Evolutionary conservation across 1,140 invertebrate species (phyloP).

Genomic region (Drosophila biarmipes): DNA sequence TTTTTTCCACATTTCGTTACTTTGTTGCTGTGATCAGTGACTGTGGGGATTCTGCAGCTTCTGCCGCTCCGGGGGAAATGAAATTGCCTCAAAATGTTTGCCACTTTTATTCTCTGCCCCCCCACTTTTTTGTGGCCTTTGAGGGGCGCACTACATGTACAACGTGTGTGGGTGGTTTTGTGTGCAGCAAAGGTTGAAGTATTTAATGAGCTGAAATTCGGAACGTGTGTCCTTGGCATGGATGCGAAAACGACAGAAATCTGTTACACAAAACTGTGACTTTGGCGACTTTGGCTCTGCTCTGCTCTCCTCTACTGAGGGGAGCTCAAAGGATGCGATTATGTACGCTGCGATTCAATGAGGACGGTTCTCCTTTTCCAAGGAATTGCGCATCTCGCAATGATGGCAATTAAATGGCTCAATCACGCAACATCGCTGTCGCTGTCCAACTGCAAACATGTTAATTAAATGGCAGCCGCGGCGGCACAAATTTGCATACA

Average conservation of each 20-base stretch:
- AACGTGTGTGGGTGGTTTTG: conserved; percentile 37
- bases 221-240: conserved; percentile 62
- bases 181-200: conserved; percentile 70
- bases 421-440: conserved; percentile 27
- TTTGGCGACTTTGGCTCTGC: conserved; percentile 7
- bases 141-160: conserved; percentile 34
- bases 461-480: conserved; percentile 47
- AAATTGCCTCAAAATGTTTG: conserved; percentile 78
- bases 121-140: conserved; percentile 59
- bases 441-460: conserved; percentile 37
- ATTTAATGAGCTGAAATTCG: conserved; percentile 78
- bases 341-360: conserved; percentile 16
- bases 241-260: conserved; percentile 32
- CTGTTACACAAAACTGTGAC: conserved; percentile 32
- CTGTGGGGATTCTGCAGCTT: conserved; percentile 50
- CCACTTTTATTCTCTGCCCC: conserved; percentile 62
- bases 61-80: conserved; percentile 58
- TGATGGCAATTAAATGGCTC: conserved; percentile 35
- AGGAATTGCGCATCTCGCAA: background rate
- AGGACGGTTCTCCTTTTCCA: conserved; percentile 12
- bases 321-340: conserved; percentile 31
- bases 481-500: conserved; percentile 55
- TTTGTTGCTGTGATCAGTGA: conserved; percentile 74
- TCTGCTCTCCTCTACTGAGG: conserved; percentile 34
- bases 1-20: conserved; percentile 56